Percentiles rank a stretch among this genome's conserved stretches.
Evolutionary conservation across 2,888 invertebrate species (phyloP).

Genomic region (Strigamia maritima): DNA sequence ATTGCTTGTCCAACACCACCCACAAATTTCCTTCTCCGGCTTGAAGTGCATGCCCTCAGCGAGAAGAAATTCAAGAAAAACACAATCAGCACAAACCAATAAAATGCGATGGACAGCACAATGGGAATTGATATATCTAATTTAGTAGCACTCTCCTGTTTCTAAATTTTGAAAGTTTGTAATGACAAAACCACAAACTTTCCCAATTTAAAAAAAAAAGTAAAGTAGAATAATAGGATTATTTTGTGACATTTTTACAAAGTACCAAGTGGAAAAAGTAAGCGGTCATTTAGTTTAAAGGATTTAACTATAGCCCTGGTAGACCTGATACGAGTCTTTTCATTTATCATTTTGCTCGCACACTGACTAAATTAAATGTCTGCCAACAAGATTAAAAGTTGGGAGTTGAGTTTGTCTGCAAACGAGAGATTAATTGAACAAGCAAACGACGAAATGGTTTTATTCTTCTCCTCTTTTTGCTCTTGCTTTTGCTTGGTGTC

Average conservation of each 20-base stretch:
- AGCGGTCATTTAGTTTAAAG: slow-evolving; percentile 23
- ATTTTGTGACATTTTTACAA: slow-evolving; percentile 15
- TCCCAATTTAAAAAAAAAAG: neutral
- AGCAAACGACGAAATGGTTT: slow-evolving; percentile 16
- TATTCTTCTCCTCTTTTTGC: slow-evolving; percentile 5
- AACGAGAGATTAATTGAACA: slow-evolving; percentile 29
- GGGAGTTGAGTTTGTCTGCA: slow-evolving; percentile 11
- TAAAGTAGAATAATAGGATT: slow-evolving; percentile 1
- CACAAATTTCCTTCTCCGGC: slow-evolving; percentile 17
- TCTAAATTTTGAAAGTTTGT: neutral
- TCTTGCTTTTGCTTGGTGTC: neutral
- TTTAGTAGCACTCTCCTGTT: neutral
- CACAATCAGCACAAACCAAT: slow-evolving; percentile 27
- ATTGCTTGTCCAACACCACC: slow-evolving; percentile 18
- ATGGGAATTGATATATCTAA: slow-evolving; percentile 21
- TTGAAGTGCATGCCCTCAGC: slow-evolving; percentile 1
- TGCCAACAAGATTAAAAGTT: slow-evolving; percentile 29
- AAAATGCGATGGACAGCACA: slow-evolving; percentile 13
- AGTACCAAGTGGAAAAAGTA: neutral
- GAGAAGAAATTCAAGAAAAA: slow-evolving; percentile 11
- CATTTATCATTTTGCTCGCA: slow-evolving; percentile 20
- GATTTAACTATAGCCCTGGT: neutral
- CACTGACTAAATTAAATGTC: slow-evolving; percentile 18
- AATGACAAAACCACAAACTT: neutral
- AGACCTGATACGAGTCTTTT: slow-evolving; percentile 9